Evolutionary conservation across 2,113 vertebrate species (phyloP).

Genomic region (Cochlearius cochlearius): DNA sequence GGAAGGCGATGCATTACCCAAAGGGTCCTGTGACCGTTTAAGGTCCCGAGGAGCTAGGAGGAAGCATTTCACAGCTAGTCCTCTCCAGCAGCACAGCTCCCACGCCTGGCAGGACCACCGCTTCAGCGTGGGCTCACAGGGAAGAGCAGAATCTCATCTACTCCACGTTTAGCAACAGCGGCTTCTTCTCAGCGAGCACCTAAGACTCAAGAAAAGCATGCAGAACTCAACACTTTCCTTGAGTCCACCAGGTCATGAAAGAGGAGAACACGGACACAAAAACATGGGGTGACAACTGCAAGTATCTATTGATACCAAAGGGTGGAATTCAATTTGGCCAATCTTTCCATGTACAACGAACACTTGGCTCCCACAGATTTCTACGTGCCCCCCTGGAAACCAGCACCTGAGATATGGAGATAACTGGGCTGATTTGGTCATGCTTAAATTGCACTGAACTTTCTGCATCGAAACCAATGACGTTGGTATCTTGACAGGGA

Average conservation of each 20-base stretch:
- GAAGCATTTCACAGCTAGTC: background rate
- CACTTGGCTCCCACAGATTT: background rate
- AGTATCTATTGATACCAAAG: too few relatives aligned
- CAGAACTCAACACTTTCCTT: background rate
- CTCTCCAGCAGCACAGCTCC: background rate
- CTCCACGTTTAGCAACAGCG: background rate
- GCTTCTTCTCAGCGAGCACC: background rate
- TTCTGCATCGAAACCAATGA: background rate
- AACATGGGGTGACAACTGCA: background rate
- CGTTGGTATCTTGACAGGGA: background rate
- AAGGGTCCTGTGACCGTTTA: background rate
- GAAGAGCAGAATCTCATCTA: background rate
- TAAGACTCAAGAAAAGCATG: background rate
- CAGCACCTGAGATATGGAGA: background rate
- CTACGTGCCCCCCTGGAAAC: background rate
- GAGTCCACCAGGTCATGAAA: background rate
- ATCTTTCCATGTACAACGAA: accelerated
- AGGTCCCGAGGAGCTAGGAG: background rate
- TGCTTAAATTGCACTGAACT: background rate
- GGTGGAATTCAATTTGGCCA: background rate
- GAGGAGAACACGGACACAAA: background rate
- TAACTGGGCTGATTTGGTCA: background rate
- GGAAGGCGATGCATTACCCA: background rate
- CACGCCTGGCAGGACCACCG: background rate
- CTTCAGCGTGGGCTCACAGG: background rate